Evolutionary conservation across 2,113 vertebrate genomes (phyloP), one percentile per base, ranked within the genome.

Genomic region (Myrmophylax atrothorax): DNA sequence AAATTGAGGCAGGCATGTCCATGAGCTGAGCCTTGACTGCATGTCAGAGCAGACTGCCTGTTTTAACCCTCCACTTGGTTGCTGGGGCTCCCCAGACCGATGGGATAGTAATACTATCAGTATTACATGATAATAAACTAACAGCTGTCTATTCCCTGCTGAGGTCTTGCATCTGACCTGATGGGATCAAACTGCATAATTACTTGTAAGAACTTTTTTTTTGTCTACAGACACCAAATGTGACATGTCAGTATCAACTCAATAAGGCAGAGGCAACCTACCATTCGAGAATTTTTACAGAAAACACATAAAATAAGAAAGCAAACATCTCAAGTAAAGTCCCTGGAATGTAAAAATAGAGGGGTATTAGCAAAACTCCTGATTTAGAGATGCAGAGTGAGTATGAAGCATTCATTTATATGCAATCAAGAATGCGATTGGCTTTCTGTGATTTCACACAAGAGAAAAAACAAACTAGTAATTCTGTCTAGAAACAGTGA

Each of bases 41-140:
- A 38, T 6, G 24, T 6, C 40, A 50, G 25, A 64, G 14, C 4
- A 1, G 0, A 13, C 18, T 1, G 2, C 8, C 14, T 46, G 17
- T 52, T 74, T 26, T 6, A 62, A 50, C 20, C 10, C 17, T 52
- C 11, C 23, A 22, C 1, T 0, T 10, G 33, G 12, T 53, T 62
- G 53, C 40, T 20, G 59, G 12, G 18, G 22, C 23, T 81, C 23
- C 42, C 35, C 2, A 10, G 12, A 6, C 4, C 0, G 1, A 53
- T 1, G 10, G 11, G 12, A 66, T 59, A 35, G 24, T 37, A 24
- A 16, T 24, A 35, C 25, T 37, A 59, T 23, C 33, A 23, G 22
- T 37, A 35, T 25, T 3, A 6, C 5, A 2, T 10, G 15, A 38
- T 14, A 38, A 69, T 18, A 42, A 40, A 40, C 9, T 1, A 35